Conservation (phyloP, 1,140 invertebrate species). For the Saxidomus purpurata region DNA sequence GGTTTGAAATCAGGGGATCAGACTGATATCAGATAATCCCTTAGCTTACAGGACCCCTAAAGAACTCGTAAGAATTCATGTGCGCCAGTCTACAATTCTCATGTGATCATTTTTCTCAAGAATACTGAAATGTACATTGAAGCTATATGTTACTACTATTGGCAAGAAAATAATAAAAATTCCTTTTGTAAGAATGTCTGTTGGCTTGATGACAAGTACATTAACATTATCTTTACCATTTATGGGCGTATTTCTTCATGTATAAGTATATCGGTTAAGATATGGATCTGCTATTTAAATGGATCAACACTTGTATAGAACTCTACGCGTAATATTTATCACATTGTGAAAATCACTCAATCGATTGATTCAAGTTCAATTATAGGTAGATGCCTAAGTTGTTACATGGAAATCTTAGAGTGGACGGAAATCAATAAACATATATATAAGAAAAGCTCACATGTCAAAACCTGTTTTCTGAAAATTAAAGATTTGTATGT, state of each 20-base stretch:
- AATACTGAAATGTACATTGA: no score
- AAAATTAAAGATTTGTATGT: not conserved
- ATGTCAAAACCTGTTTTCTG: not conserved
- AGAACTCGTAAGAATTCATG: no score
- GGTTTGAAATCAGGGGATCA: no score
- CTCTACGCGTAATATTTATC: not conserved
- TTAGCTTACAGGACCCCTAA: no score
- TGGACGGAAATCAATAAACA: not conserved
- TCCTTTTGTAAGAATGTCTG: not conserved
- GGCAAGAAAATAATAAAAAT: not conserved
- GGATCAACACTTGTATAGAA: not conserved
- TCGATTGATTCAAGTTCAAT: constrained; percentile 20
- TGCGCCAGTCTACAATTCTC: no score
- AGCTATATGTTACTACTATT: not conserved
- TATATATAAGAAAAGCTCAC: not conserved
- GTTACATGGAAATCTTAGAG: constrained; percentile 29
- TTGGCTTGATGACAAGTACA: constrained; percentile 1
- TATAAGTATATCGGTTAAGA: constrained; percentile 16
- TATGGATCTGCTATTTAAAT: not conserved
- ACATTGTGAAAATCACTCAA: constrained; percentile 33
- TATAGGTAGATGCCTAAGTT: constrained; percentile 12
- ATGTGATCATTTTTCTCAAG: no score
- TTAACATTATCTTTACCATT: not conserved
- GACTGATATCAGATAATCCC: no score
- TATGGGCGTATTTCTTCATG: not conserved